A percentile compares a stretch with the other conserved stretches of the same genome.
Evolutionary conservation across 2,113 vertebrate species (phyloP).

Genomic region (Marmota monax): DNA sequence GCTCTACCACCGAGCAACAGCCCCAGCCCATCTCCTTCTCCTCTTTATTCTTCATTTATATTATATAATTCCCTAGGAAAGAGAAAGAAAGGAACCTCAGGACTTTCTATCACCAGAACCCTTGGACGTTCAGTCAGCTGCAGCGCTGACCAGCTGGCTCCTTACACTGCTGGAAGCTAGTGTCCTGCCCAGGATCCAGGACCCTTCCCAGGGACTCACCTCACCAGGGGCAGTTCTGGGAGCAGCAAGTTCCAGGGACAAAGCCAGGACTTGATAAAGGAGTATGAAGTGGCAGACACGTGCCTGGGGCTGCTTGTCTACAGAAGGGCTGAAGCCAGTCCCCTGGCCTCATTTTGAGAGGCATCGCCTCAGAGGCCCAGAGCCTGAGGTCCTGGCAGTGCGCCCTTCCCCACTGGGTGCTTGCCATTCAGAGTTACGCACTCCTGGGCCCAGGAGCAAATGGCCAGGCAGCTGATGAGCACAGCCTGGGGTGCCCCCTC

Average conservation of each 20-base stretch:
- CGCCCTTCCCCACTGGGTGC: background rate
- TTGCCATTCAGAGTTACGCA: background rate
- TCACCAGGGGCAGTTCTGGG: background rate
- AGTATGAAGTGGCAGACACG: background rate
- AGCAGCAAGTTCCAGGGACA: background rate
- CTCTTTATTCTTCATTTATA: constrained; percentile 11
- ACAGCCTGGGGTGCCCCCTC: background rate
- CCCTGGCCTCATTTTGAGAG: background rate
- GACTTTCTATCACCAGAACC: background rate
- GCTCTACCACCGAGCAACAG: too few relatives aligned
- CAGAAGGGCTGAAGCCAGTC: background rate
- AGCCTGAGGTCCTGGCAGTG: background rate
- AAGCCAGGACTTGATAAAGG: background rate
- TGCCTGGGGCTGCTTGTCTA: background rate
- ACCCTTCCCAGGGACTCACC: background rate
- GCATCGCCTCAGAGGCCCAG: background rate
- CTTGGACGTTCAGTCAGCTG: background rate
- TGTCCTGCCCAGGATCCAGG: background rate
- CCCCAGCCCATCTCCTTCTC: background rate
- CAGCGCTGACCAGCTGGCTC: background rate
- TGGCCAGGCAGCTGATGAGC: background rate
- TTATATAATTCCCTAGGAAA: background rate
- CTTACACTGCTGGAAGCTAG: background rate
- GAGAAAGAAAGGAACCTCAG: background rate
- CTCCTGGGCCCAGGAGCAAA: background rate